A percentile compares a stretch with the other conserved stretches of the same genome.
phyloP scores from a whole-genome alignment of 1,140 invertebrate genomes.

The Ladona fulva region DNA sequence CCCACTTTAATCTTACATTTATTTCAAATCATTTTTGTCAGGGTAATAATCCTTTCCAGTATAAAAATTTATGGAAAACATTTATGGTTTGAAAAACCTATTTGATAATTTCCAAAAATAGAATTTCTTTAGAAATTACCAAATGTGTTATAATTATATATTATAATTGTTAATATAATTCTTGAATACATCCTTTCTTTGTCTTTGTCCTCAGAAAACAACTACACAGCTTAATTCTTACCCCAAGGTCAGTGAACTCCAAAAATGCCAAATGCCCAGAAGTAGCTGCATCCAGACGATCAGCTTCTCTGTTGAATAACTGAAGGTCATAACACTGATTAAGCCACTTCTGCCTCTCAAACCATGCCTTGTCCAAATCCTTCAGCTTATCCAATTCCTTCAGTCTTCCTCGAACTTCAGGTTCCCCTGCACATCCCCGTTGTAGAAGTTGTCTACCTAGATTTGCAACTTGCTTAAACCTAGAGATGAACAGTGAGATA shows the following conservation, averaged over 20 bases:
- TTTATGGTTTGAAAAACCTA: no score
- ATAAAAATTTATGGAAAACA: no score
- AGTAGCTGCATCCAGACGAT: slow-evolving; percentile 92
- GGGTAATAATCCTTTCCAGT: no score
- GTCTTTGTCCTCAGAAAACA: no score
- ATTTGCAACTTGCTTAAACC: slow-evolving; percentile 66
- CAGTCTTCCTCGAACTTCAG: slow-evolving; percentile 63
- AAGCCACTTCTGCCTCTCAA: slow-evolving; percentile 71
- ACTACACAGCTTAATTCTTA: slow-evolving; percentile 38
- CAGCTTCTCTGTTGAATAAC: slow-evolving; percentile 90
- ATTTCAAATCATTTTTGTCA: no score
- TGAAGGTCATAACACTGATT: slow-evolving; percentile 78
- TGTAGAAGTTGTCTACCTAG: slow-evolving; percentile 64
- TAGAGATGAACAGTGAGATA: slow-evolving; percentile 31
- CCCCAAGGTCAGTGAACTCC: slow-evolving; percentile 79
- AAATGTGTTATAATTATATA: no score
- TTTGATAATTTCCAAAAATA: no score
- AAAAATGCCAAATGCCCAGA: slow-evolving; percentile 89
- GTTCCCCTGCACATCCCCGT: slow-evolving; percentile 52
- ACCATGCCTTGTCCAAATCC: slow-evolving; percentile 66
- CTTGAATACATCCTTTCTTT: no score
- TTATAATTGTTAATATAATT: no score
- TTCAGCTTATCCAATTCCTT: slow-evolving; percentile 65
- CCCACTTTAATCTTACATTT: no score
- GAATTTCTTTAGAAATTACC: no score